These are phyloP conservation scores for Aphaenogaster rudis DNA, from an alignment of 1,140 invertebrate genomes.

Conservation along the genomic window DNA sequence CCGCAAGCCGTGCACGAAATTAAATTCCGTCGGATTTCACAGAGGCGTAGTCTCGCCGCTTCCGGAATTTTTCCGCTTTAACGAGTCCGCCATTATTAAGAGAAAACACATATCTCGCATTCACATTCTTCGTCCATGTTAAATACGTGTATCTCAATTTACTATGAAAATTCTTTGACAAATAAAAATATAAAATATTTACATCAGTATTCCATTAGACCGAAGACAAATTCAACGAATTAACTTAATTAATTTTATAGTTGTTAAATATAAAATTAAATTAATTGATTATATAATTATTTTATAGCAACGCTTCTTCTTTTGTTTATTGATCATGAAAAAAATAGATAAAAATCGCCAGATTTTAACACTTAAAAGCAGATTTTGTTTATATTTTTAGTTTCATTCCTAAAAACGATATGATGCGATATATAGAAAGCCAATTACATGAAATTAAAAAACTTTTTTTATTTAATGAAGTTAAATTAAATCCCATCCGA, in stretches of 20 bases:
- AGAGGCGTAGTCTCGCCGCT: slow-evolving; percentile 14
- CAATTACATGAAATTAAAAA: not conserved
- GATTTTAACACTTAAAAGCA: not conserved
- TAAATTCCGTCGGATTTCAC: slow-evolving; percentile 78
- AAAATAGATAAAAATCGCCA: not conserved
- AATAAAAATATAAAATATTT: slow-evolving; percentile 17
- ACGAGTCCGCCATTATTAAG: not conserved
- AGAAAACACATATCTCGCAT: not conserved
- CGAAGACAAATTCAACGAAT: not conserved
- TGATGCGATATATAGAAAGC: not conserved
- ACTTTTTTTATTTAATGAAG: not conserved
- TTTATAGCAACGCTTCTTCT: not conserved
- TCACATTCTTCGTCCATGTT: not conserved
- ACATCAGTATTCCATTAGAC: not conserved
- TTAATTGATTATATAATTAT: too few species aligned
- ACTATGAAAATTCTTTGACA: not conserved
- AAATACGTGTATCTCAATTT: slow-evolving; percentile 26
- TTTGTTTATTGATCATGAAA: not conserved
- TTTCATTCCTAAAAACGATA: not conserved
- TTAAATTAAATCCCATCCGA: not conserved
- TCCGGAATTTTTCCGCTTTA: slow-evolving; percentile 44
- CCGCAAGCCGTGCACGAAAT: slow-evolving; percentile 68
- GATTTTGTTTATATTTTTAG: not conserved
- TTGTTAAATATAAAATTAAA: too few species aligned
- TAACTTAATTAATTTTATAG: not conserved